Evolutionary conservation across 1,140 invertebrate genomes (phyloP).

Genomic region (Drosophila takahashii): DNA sequence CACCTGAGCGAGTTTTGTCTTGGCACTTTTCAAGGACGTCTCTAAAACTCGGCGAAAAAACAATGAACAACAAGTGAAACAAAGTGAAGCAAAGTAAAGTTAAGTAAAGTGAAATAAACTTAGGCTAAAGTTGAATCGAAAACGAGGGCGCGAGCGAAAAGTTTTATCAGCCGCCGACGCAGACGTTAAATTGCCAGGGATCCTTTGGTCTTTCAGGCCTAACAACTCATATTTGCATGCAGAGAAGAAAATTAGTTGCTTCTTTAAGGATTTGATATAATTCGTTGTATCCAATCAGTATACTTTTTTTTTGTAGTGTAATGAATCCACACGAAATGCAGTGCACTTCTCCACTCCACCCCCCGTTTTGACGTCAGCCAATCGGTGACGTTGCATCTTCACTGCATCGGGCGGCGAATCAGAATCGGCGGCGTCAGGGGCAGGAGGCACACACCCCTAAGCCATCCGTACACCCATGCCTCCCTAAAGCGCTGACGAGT

Average conservation of each 20-base stretch:
- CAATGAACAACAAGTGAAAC: conserved; percentile 40
- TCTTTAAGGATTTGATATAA: no score
- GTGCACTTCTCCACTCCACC: conserved; percentile 26
- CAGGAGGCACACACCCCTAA: conserved; percentile 25
- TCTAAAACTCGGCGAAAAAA: conserved; percentile 59
- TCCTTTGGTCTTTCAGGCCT: not conserved
- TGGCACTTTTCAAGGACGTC: conserved; percentile 82
- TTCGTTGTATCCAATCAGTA: no score
- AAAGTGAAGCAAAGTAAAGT: conserved; percentile 31
- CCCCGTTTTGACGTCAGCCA: conserved; percentile 43
- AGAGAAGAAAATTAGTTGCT: not conserved
- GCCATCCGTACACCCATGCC: conserved; percentile 25
- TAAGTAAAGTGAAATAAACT: conserved; percentile 42
- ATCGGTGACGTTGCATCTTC: conserved; percentile 63
- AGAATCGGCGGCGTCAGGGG: conserved; percentile 48
- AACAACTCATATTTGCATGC: conserved; percentile 1
- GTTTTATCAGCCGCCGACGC: conserved; percentile 55
- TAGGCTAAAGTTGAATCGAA: conserved; percentile 55
- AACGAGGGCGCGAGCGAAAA: conserved; percentile 48
- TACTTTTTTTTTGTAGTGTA: no score
- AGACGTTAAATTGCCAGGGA: conserved; percentile 17
- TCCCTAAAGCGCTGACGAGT: conserved; percentile 44
- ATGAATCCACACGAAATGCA: conserved; percentile 32
- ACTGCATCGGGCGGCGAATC: conserved; percentile 73
- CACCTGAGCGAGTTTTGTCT: conserved; percentile 41